Conservation (phyloP, 2,797 vertebrate species). For the Gobio occitaniae region DNA sequence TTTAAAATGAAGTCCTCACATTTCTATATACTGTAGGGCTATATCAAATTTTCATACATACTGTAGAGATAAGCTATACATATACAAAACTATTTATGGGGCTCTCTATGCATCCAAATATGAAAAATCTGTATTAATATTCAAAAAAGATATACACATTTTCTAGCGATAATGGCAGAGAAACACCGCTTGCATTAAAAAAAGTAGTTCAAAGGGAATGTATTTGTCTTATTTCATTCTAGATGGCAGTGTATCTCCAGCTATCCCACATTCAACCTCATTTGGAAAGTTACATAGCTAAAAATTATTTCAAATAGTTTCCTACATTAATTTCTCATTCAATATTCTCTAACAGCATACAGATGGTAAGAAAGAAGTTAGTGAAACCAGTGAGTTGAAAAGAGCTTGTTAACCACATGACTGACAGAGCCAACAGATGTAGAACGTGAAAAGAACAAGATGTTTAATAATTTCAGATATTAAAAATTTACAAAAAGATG, state of each 20-base stretch:
- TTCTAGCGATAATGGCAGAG: background rate
- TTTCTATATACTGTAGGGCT: no score
- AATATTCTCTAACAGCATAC: background rate
- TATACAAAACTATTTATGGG: fast-evolving
- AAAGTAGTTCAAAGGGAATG: background rate
- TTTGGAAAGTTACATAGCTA: background rate
- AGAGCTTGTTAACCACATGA: constrained; percentile 6
- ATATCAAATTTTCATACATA: background rate
- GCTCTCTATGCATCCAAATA: no score
- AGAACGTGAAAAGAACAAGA: constrained; percentile 17
- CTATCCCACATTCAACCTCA: background rate
- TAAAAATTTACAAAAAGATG: constrained; percentile 61
- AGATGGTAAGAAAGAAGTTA: constrained; percentile 26
- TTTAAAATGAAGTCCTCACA: no score
- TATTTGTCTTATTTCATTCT: background rate
- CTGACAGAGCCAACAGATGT: background rate
- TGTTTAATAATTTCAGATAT: constrained; percentile 28
- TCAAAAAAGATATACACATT: background rate
- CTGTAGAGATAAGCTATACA: background rate
- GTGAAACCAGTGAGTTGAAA: background rate
- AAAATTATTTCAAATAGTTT: background rate
- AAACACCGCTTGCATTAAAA: background rate
- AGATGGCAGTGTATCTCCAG: no score
- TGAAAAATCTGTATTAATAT: no score
- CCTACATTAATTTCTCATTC: background rate